These are phyloP conservation scores for Urocynchramus pylzowi DNA, from an alignment of 2,113 vertebrate species.

Conservation along the genomic window DNA sequence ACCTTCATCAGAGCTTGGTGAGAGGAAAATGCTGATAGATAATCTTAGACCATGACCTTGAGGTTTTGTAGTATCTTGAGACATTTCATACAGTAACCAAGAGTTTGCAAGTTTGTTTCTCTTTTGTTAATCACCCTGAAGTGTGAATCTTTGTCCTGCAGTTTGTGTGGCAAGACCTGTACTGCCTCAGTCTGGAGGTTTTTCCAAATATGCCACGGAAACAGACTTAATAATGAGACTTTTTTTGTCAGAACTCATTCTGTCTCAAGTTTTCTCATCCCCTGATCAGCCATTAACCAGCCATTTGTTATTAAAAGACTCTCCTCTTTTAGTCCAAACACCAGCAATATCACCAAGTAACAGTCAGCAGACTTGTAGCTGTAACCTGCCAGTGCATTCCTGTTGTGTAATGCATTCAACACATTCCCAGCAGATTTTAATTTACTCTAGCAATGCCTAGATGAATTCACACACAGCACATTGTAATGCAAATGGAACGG, in stretches of 20 bases:
- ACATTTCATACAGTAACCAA: not conserved
- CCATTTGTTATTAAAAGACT: not conserved
- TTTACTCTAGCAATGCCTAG: constrained; percentile 27
- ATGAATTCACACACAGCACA: constrained; percentile 30
- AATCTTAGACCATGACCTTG: not conserved
- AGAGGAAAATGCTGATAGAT: not conserved
- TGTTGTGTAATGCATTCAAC: not conserved
- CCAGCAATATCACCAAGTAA: not conserved
- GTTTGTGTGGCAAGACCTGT: not conserved
- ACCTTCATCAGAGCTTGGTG: not conserved
- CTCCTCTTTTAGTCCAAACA: not conserved
- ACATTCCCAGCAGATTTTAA: constrained; percentile 43
- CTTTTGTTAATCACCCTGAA: not conserved
- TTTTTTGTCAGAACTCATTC: not conserved
- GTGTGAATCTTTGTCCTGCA: not conserved
- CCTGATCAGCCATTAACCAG: not conserved
- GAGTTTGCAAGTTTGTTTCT: not conserved
- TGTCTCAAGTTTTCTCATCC: not conserved
- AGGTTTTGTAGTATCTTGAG: not conserved
- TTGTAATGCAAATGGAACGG: constrained; percentile 73
- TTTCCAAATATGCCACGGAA: not conserved
- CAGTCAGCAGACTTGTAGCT: not conserved
- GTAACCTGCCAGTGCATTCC: not conserved
- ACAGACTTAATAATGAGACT: not conserved
- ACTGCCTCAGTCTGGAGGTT: not conserved